Evolutionary conservation across 2,113 vertebrate genomes (phyloP), one percentile per base, ranked within the genome.

Genomic region (Lichenostomus cassidix): DNA sequence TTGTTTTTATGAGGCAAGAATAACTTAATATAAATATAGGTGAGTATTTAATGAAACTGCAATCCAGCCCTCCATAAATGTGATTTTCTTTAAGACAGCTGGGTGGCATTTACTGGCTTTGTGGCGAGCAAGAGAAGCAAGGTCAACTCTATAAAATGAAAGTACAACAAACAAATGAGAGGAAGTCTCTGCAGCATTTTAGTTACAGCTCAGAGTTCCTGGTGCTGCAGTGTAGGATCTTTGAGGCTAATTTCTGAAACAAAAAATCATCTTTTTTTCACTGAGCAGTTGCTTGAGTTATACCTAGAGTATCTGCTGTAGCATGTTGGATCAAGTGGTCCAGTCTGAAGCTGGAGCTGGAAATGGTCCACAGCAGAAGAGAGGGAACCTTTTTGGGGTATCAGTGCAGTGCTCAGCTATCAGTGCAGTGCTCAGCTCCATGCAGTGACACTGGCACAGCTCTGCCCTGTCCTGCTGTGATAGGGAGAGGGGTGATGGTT

Each of bases 331-430:
- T 18, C 9, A 50, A 29, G 29, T 2, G 5, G 13, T 39, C 17
- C 25, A 28, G 8, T 29, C 27, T 47, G 35, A 90, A 41, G 31
- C 8, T 50, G 9, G 23, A 31, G 20, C 7, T 53, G 13, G 55
- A 47, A 86, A 46, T 12, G 7, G 9, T 27, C 11, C 15, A 12
- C 12, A 35, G 13, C 13, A 59, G 52, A 46, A 12, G 21, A 67
- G 5, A 1, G 1, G 22, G 55, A 73, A 31, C 11, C 0, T 50
- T 19, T 1, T 1, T 27, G 27, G 3, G n/a, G 7, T 21, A 6
- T 73, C 12, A 23, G 25, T 37, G 2, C 39, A 68, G 59, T 27
- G 27, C 16, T 41, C 44, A 18, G 8, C 29, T 33, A 6, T 73
- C 12, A 23, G 25, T 37, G 2, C 39, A 68, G 59, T 27, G 27